Evolutionary conservation across 2,888 invertebrate species (phyloP), one percentile per base, ranked within the genome.

Genomic region (Caenorhabditis uteleia): DNA sequence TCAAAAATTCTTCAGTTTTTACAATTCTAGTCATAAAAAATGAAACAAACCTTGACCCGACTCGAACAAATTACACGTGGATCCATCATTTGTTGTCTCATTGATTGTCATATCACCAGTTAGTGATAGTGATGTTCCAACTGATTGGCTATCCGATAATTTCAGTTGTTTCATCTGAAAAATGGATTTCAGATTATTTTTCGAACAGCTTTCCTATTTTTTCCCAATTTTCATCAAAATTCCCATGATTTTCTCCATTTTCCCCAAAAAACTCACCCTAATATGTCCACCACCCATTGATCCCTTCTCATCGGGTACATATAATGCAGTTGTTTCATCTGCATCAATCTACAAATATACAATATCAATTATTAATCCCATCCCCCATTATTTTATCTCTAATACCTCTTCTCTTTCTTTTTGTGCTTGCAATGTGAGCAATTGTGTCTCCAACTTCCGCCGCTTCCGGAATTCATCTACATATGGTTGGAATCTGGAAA

Each of bases 251-350:
- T 16, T 38, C n/a, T 38, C 8, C n/a, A n/a, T n/a, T n/a, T n/a
- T 46, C n/a, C 8, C n/a, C 4, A 45, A 27, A 36, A 14, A 27
- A 49, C 74, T 42, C 25, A 78, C 78, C 61, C 70, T 69, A 36
- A 78, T 74, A 51, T 74, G 73, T 25, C 75, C 77, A 12, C 75
- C 78, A n/a, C 70, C 68, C 16, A 60, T 65, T 29, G 55, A 62
- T 18, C 68, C 60, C 8, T 58, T 59, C 26, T 58, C 57, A 10
- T 73, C 77, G 8, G 77, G 77, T 3, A 77, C 68, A 39, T 77
- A 77, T 10, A 77, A 48, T 8, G 76, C 70, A 3, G 75, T 62
- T 6, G 65, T 70, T 36, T 75, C 74, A 48, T 64, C 53, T 8
- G 39, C 58, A 31, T 64, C 64, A 14, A 26, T 6, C 49, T 39